A percentile compares a stretch with the other conserved stretches of the same genome.
Evolutionary conservation across 2,797 vertebrate species (phyloP).

Genomic region (Alca torda): DNA sequence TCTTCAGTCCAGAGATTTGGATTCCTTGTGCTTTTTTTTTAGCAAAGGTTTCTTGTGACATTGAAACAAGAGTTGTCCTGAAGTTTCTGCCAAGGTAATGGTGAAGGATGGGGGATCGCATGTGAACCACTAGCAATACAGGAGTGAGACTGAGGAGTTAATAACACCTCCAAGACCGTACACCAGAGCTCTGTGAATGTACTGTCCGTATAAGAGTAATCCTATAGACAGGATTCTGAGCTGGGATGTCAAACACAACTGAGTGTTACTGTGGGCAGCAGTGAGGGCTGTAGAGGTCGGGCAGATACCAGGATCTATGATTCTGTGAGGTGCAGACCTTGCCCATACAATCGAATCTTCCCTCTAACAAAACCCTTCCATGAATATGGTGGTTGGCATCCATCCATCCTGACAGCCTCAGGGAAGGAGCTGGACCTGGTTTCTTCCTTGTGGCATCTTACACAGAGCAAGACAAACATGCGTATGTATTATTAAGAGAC

Average conservation of each 20-base stretch:
- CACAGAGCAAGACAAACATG: not conserved
- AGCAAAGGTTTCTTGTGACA: not conserved
- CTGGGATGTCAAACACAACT: not conserved
- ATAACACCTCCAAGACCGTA: not conserved
- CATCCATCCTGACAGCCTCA: not conserved
- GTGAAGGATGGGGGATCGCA: not conserved
- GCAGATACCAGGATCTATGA: not conserved
- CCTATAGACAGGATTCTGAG: not conserved
- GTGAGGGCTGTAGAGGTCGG: not conserved
- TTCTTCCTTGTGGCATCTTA: not conserved
- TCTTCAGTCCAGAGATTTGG: not conserved
- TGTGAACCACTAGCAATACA: not conserved
- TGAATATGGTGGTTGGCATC: not conserved
- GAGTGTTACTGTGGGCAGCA: not conserved
- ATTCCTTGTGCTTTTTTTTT: not conserved
- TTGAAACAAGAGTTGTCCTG: not conserved
- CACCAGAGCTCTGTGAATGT: not conserved
- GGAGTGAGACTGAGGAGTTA: not conserved
- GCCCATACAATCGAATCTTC: not conserved
- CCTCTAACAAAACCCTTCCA: not conserved
- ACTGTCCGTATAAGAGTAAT: not conserved
- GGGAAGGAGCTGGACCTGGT: not conserved
- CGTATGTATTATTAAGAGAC: not conserved
- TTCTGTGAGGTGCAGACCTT: not conserved
- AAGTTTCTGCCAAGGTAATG: not conserved